Conservation (phyloP, 2,797 vertebrate species). For the Salmo trutta region DNA sequence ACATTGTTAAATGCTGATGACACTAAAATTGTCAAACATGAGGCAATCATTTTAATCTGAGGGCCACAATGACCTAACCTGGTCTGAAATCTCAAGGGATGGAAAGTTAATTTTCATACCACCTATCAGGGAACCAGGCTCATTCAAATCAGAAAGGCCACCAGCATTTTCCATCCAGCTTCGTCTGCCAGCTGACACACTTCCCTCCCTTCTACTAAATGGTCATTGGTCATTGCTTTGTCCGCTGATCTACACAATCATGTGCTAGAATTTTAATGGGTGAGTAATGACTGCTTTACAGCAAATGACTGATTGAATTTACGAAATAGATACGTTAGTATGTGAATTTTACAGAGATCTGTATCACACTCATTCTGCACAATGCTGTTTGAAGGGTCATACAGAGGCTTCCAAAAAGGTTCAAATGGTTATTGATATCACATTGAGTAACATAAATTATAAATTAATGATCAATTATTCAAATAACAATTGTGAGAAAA, state of each 20-base stretch:
- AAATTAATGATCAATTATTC: neutral
- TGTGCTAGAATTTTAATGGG: neutral
- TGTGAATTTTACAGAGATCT: no score
- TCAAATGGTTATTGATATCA: no score
- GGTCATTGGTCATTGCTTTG: neutral
- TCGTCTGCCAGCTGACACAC: conserved; percentile 33
- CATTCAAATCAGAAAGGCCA: conserved; percentile 64
- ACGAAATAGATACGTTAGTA: no score
- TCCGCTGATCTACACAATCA: neutral
- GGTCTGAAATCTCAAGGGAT: conserved; percentile 39
- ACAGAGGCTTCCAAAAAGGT: no score
- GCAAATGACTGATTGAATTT: neutral
- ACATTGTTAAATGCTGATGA: neutral
- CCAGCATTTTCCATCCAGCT: conserved; percentile 60
- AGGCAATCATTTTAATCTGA: neutral
- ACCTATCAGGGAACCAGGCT: conserved; percentile 49
- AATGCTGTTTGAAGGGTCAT: neutral
- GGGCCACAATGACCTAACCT: neutral
- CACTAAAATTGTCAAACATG: neutral
- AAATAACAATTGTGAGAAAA: neutral
- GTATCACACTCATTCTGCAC: neutral
- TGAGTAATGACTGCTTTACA: neutral
- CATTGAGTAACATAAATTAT: neutral
- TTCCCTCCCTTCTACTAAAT: conserved; percentile 9
- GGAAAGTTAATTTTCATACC: conserved; percentile 67